Base-by-base conservation (phyloP, 2,113 vertebrate genomes). In the Malurus cyaneus region DNA sequence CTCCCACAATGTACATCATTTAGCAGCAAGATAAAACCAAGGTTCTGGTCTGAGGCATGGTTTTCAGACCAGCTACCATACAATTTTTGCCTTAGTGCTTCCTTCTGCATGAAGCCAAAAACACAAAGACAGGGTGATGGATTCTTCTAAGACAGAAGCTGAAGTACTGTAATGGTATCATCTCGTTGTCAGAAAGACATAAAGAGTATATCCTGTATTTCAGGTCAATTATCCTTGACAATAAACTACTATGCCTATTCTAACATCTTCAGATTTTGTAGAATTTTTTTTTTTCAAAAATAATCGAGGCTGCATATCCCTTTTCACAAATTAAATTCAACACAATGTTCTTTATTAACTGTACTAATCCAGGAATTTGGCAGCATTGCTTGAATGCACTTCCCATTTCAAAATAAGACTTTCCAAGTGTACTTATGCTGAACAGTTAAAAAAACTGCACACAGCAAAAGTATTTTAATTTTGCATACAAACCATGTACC, bases 331-430 rank as follows among this genome's bases (percentile, higher is more conserved):
- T 86, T 72, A 65, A 88, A 86, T 53, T 62, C 71, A 88, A 77
- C 39, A 86, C 57, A 90, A 62, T 24, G 26, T 44, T 89, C 54
- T 34, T 18, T 70, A 88, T 88, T 88, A 94, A 86, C 26, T 39
- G 28, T 24, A 94, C 57, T 57, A 96, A 90, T 70, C 92, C 59
- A 61, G 47, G 64, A 94, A 80, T 78, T 66, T 96, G 71, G 76
- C 67, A 94, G 76, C 64, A 80, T 19, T 59, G 52, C 60, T 66
- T 92, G 50, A 93, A 80, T 50, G 52, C 59, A 62, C n/a, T 92
- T 1, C 2, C 8, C 59, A 42, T 39, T 85, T 93, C 20, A 80
- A 94, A 92, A 66, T 17, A 90, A 80, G 94, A 88, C n/a, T 82
- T 77, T 36, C 29, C 32, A 69, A 65, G 50, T 65, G 36, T 41